Evolutionary conservation across 1,140 invertebrate genomes (phyloP).

Genomic region (Apis laboriosa): DNA sequence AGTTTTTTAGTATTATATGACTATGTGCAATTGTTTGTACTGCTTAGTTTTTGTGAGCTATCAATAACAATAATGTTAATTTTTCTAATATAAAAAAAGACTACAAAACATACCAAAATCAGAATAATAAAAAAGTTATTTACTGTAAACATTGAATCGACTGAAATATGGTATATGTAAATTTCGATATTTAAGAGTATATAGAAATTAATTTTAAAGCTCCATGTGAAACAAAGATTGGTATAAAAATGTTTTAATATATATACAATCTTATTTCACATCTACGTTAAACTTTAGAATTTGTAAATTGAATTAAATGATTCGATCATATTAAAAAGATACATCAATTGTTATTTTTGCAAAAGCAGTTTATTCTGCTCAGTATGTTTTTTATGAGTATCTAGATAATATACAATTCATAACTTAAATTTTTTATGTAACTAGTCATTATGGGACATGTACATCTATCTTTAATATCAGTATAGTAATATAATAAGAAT

Average conservation of each 20-base stretch:
- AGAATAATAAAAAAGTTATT: neutral
- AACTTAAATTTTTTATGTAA: conserved; percentile 26
- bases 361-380: conserved; percentile 4
- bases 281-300: neutral
- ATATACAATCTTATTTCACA: neutral
- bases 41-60: neutral
- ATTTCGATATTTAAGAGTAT: neutral
- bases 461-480: neutral
- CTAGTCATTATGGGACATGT: neutral
- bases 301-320: neutral
- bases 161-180: conserved; percentile 17
- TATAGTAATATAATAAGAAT: neutral
- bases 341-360: conserved; percentile 3
- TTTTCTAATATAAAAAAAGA: conserved; percentile 1
- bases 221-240: neutral
- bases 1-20: conserved; percentile 4
- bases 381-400: neutral
- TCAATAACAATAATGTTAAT: conserved; percentile 16
- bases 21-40: conserved; percentile 14
- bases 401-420: neutral
- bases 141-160: neutral
- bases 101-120: neutral
- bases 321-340: neutral
- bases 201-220: conserved; percentile 8
- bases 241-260: neutral